These are phyloP conservation scores for Lepetodrilus schrolli DNA, from an alignment of 2,888 invertebrate genomes.

Conservation along the genomic window DNA sequence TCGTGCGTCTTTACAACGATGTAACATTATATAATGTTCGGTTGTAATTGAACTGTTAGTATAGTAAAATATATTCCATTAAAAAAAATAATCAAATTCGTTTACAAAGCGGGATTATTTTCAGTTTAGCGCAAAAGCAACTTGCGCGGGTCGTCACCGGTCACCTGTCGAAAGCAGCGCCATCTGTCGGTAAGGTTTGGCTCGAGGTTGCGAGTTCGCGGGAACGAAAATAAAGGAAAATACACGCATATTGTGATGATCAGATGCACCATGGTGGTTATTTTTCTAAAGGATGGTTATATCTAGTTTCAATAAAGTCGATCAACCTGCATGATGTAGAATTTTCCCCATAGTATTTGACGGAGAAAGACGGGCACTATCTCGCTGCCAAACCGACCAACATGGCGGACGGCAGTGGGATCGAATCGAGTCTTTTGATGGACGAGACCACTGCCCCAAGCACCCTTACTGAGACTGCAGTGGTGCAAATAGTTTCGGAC, in stretches of 20 bases:
- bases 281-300: slow-evolving; percentile 15
- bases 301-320: background rate
- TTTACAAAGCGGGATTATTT: background rate
- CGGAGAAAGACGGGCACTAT: background rate
- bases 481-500: slow-evolving; percentile 40
- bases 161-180: slow-evolving; percentile 34
- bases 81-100: too few species aligned
- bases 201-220: slow-evolving; percentile 40
- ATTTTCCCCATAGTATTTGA: slow-evolving; percentile 5
- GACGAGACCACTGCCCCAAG: slow-evolving; percentile 43
- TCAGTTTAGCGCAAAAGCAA: background rate
- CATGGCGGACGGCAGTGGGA: slow-evolving; percentile 65
- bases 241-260: slow-evolving; percentile 12
- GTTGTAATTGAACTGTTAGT: too few species aligned
- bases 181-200: slow-evolving; percentile 36
- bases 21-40: too few species aligned
- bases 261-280: slow-evolving; percentile 17
- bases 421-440: slow-evolving; percentile 49
- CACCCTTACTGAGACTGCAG: slow-evolving; percentile 40
- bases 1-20: too few species aligned
- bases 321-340: slow-evolving; percentile 11
- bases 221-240: slow-evolving; percentile 28
- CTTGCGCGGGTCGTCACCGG: slow-evolving; percentile 21
- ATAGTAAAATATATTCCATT: too few species aligned
- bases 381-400: slow-evolving; percentile 51